Evolutionary conservation across 2,888 invertebrate species (phyloP).

Genomic region (Dyspetes luteomarginatus): DNA sequence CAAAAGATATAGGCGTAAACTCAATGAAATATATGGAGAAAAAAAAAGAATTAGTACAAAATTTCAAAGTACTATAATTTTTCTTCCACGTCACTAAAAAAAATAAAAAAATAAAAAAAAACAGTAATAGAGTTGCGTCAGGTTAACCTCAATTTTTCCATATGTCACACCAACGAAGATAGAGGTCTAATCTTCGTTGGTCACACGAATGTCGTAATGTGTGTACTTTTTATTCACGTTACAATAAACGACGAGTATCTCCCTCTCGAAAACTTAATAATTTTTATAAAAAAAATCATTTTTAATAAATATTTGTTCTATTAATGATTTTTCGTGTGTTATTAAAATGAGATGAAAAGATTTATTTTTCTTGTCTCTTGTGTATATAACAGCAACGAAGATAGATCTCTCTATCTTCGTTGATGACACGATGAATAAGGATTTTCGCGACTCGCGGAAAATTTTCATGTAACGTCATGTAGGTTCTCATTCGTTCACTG

Average conservation of each 20-base stretch:
- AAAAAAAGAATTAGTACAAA: too few relatives aligned
- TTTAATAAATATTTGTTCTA: constrained; percentile 1
- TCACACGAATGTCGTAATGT: too few relatives aligned
- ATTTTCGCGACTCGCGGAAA: constrained; percentile 30
- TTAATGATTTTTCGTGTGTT: background rate
- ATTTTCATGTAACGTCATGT: constrained; percentile 32
- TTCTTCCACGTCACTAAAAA: constrained; percentile 1
- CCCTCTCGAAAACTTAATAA: background rate
- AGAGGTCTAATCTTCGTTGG: too few relatives aligned
- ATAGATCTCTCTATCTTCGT: too few relatives aligned
- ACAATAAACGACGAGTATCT: constrained; percentile 19
- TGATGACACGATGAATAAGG: too few relatives aligned
- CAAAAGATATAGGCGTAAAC: background rate
- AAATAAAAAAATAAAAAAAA: too few relatives aligned
- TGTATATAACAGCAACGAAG: too few relatives aligned
- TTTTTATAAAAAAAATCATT: constrained; percentile 20
- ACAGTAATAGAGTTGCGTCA: constrained; percentile 40
- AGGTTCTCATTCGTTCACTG: background rate
- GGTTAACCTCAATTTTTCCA: constrained; percentile 64
- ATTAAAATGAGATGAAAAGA: background rate
- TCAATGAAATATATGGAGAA: background rate
- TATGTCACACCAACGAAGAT: background rate
- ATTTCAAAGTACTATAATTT: too few relatives aligned
- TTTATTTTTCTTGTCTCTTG: too few relatives aligned
- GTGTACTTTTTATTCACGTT: constrained; percentile 41